Evolutionary conservation across 1,140 invertebrate genomes (phyloP), one percentile per base, ranked within the genome.

Genomic region (Halesus radiatus): DNA sequence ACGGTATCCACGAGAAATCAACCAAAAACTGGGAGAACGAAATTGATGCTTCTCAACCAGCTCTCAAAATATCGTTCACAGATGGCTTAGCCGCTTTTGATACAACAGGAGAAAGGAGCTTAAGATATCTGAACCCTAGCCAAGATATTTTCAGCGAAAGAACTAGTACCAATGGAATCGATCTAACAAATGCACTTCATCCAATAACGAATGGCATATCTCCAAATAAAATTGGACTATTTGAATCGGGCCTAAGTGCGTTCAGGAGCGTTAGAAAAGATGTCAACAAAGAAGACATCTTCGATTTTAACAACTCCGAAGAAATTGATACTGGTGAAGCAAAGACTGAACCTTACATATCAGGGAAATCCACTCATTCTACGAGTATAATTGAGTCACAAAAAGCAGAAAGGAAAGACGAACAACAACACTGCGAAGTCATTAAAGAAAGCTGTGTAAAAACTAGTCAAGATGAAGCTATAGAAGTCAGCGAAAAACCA

Each of bases 21-120:
- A 87, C 88, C 2, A 86, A 88, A 83, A 90, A 90, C 82, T 90
- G 89, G 89, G 89, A 90, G 83, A 88, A 85, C 53, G 89, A 90
- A 83, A 90, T 90, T 26, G 89, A 90, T 74, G 88, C 89, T 2
- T 84, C 80, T 0, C 80, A 83, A 52, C 81, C 76, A 23, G 60
- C 78, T 0, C 29, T 68, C 22, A 83, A 83, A 76, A 50, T 73
- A 13, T 76, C 68, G 10, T 79, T 76, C 76, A 80, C 72, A 3
- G 78, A 78, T n/a, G 56, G 32, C 1, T n/a, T 79, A 6, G 32
- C 54, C 1, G 26, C 53, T 22, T 80, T 68, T 32, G 79, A 80
- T 3, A 79, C 80, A n/a, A 22, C 77, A 1, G 82, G 82, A 74
- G 54, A 72, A 23, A 56, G 56, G 37, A 80, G 72, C 78, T 79